phyloP scores from a whole-genome alignment of 2,113 vertebrate genomes.

The Addax nasomaculatus region DNA sequence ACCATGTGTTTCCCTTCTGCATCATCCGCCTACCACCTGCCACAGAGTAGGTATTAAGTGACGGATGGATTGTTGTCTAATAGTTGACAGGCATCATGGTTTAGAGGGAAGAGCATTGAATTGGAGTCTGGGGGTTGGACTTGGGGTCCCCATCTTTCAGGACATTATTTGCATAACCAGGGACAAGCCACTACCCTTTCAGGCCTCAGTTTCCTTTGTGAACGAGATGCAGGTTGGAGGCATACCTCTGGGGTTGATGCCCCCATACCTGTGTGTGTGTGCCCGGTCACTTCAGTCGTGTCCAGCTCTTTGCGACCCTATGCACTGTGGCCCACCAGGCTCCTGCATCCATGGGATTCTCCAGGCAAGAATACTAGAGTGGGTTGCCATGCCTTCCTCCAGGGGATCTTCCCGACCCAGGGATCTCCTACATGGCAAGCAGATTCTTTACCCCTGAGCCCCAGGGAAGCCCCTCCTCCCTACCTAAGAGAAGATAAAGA shows the following conservation, averaged over 20 bases:
- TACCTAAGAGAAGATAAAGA: not conserved
- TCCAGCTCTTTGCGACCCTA: not conserved
- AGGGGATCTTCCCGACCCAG: not conserved
- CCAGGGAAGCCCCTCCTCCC: not conserved
- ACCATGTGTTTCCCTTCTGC: not conserved
- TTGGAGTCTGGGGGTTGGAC: not conserved
- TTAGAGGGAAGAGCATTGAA: not conserved
- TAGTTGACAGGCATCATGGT: not conserved
- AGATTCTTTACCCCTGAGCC: not conserved
- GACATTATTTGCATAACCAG: not conserved
- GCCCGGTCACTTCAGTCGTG: accelerated
- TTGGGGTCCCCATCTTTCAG: not conserved
- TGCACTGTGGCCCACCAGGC: not conserved
- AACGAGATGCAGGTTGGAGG: not conserved
- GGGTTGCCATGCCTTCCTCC: not conserved
- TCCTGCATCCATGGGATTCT: not conserved
- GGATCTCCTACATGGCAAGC: not conserved
- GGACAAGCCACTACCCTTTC: not conserved
- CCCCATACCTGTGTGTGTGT: not conserved
- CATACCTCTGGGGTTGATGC: not conserved
- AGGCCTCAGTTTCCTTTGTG: not conserved
- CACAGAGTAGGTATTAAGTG: not conserved
- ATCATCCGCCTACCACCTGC: not conserved
- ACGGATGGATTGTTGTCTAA: not conserved
- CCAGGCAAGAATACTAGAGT: not conserved